Evolutionary conservation across 2,888 invertebrate species (phyloP), one percentile per base, ranked within the genome.

Genomic region (Stictocephala bisonia): DNA sequence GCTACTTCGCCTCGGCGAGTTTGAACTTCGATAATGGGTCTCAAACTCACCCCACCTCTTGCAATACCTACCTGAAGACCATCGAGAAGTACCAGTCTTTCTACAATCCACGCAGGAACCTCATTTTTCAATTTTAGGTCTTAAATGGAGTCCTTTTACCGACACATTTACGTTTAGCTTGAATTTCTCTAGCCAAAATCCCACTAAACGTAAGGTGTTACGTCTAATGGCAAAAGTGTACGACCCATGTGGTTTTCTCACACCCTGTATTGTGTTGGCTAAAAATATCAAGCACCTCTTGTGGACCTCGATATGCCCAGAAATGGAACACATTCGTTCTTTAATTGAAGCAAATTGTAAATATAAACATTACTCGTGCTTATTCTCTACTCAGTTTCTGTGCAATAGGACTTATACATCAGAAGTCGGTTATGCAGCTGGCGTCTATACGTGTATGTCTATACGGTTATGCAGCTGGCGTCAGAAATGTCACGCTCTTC

Each of bases 21-120:
- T 74, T 24, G 53, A 74, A 18, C 60, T 72, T 1, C 27, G 74
- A 9, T 72, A 74, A 60, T 74, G 71, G 71, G 18, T 18, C 4
- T 56, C 72, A 13, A 72, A 68, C 26, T 13, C 11, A 0, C 29
- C 67, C 4, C 18, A 71, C 1, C 18, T 74, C n/a, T n/a, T 71
- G 9, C 13, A 13, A 26, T 3, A 15, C n/a, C 1, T 68, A 15
- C 50, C 68, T 50, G 20, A 3, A 2, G 27, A 18, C 9, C 1
- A 31, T 29, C 24, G 26, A 3, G 50, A 50, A 15, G 4, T 29
- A 24, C 18, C 68, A 13, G 22, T 50, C 3, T 20, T 18, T 18
- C 22, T 50, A 11, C 18, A 31, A 26, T 2, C 29, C 2, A 7
- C 66, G 9, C 1, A 4, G 22, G 41, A 40, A 3, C 40, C 66